Evolutionary conservation across 2,113 vertebrate genomes (phyloP).

Genomic region (Notarius quadriscutis): DNA sequence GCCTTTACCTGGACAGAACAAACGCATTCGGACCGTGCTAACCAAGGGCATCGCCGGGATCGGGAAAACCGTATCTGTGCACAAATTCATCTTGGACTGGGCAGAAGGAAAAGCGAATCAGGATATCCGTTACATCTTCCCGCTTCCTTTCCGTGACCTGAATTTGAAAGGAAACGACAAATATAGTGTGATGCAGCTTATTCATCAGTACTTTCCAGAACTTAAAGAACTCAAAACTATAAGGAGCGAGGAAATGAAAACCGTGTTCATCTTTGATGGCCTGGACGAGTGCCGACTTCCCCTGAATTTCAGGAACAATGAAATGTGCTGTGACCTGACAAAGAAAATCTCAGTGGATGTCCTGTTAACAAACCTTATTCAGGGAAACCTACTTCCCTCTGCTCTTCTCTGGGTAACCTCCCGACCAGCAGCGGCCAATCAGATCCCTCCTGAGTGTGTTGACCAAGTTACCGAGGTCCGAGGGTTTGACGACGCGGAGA

Average conservation of each 20-base stretch:
- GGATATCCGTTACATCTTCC: conserved; percentile 32
- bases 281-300: conserved; percentile 39
- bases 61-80: conserved; percentile 39
- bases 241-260: conserved; percentile 35
- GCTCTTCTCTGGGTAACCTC: conserved; percentile 43
- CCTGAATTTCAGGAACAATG: conserved; percentile 38
- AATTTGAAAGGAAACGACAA: conserved; percentile 20
- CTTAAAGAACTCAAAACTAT: conserved; percentile 33
- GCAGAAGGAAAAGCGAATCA: conserved; percentile 35
- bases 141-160: conserved; percentile 42
- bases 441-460: conserved; percentile 29
- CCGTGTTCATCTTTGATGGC: conserved; percentile 37
- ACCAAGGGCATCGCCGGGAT: conserved; percentile 42
- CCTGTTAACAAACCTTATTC: conserved; percentile 35
- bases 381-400: conserved; percentile 38
- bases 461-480: conserved; percentile 36
- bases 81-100: conserved; percentile 44
- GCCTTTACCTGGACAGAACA: conserved; percentile 27
- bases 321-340: conserved; percentile 38
- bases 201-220: conserved; percentile 39
- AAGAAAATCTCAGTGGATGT: conserved; percentile 3
- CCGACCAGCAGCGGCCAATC: conserved; percentile 25
- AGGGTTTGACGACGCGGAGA: conserved; percentile 33
- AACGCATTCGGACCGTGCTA: conserved; percentile 22
- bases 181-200: conserved; percentile 30